Evolutionary conservation across 2,113 vertebrate species (phyloP), one percentile per base, ranked within the genome.

Genomic region (Gavialis gangeticus): DNA sequence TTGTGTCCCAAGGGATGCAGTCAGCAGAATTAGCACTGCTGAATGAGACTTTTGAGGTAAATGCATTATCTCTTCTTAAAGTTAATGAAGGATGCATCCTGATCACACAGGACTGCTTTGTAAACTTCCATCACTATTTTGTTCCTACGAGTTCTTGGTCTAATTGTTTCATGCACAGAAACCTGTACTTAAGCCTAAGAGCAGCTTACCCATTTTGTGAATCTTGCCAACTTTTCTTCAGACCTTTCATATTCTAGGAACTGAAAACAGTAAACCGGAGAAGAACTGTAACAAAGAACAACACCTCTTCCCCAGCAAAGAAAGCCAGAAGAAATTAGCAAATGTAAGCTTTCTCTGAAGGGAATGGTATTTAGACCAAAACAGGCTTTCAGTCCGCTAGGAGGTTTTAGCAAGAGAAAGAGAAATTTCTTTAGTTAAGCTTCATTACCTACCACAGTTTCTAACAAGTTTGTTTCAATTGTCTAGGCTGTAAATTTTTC

Each of bases 391-490:
- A 95, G 81, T 19, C 46, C 3, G 94, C 59, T 60, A 80, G 30
- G 17, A 78, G 1, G 3, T 73, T 83, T 90, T 67, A 69, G 59
- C 55, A 75, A 12, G 18, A 34, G 81, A 92, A 67, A 73, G n/a
- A 94, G 5, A 34, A 92, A 87, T 11, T 3, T 2, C 1, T 64
- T 69, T n/a, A 58, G 13, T 79, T 95, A 95, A 87, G 91, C 84
- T 15, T 77, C 34, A 85, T 85, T 69, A 60, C 17, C 81, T 12
- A 46, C 54, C 30, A 58, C 10, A 27, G 34, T n/a, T 93, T 77
- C 1, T 15, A 79, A 84, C 55, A 16, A 17, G 87, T 5, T 69
- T 90, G 3, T 85, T 94, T 75, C 69, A 95, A 69, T 46, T n/a
- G 64, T 6, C 58, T 66, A 71, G 12, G 18, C 3, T 69, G 5